A percentile compares a stretch with the other conserved stretches of the same genome.
These are phyloP conservation scores for Hippocampus zosterae DNA, from an alignment of 2,113 vertebrate genomes.

Conservation along the genomic window DNA sequence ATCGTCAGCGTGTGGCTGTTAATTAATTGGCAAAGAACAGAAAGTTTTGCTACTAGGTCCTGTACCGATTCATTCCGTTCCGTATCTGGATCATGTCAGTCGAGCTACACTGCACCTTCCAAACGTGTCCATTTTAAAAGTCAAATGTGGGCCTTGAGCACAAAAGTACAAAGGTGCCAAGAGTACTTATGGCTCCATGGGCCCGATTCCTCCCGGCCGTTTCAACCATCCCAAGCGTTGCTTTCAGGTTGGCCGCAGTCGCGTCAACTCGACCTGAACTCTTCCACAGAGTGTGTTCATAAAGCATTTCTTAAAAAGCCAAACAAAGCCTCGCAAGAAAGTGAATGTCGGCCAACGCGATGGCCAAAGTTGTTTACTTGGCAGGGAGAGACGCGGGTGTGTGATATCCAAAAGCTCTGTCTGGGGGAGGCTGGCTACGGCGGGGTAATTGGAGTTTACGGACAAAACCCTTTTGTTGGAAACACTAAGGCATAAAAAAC, in stretches of 20 bases:
- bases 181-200: neutral
- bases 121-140: neutral
- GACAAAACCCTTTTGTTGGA: conserved; percentile 51
- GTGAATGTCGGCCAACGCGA: conserved; percentile 59
- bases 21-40: too few species aligned
- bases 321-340: conserved; percentile 53
- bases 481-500: conserved; percentile 27
- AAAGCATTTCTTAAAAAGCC: conserved; percentile 53
- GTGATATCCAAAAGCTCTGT: conserved; percentile 57
- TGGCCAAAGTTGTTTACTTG: conserved; percentile 67
- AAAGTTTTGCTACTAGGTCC: too few species aligned
- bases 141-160: neutral
- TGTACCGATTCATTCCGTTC: neutral
- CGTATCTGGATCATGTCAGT: neutral
- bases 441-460: conserved; percentile 55
- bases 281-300: conserved; percentile 44
- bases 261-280: conserved; percentile 55
- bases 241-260: conserved; percentile 30
- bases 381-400: conserved; percentile 33
- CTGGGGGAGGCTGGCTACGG: conserved; percentile 17
- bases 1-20: too few species aligned
- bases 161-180: neutral
- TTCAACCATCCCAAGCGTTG: conserved; percentile 26
- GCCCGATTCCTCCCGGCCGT: neutral
- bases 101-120: too few species aligned